Evolutionary conservation across 2,888 invertebrate species (phyloP).

Genomic region (Tetramorium bicarinatum): DNA sequence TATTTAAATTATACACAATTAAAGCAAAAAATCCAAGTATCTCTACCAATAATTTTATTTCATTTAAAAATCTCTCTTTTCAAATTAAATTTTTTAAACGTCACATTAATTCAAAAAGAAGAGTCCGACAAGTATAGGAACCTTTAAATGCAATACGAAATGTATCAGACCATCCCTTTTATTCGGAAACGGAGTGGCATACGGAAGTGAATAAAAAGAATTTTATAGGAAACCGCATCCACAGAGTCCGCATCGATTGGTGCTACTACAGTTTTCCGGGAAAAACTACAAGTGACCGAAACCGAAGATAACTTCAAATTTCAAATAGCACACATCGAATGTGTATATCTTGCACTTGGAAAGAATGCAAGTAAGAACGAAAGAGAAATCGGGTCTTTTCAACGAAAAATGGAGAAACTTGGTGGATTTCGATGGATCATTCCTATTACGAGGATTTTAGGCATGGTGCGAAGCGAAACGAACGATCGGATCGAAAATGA

Average conservation of each 20-base stretch:
- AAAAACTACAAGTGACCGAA: no score
- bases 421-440: slow-evolving; percentile 31
- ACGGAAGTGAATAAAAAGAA: no score
- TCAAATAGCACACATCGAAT: no score
- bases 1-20: not conserved
- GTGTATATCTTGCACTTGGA: not conserved
- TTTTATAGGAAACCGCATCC: no score
- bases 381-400: not conserved
- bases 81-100: no score
- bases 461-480: slow-evolving; percentile 14
- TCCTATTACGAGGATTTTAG: slow-evolving; percentile 38
- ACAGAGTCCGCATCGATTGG: no score
- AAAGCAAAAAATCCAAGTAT: not conserved
- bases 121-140: no score
- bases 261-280: no score
- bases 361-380: not conserved
- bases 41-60: not conserved
- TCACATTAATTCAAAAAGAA: no score
- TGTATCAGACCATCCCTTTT: no score
- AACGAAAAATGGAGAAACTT: not conserved
- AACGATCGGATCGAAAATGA: slow-evolving; percentile 42
- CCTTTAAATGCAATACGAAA: slow-evolving; percentile 1
- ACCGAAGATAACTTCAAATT: no score
- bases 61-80: not conserved
- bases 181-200: no score